Evolutionary conservation across 1,140 invertebrate genomes (phyloP), one percentile per base, ranked within the genome.

Genomic region (Papilio xuthus): DNA sequence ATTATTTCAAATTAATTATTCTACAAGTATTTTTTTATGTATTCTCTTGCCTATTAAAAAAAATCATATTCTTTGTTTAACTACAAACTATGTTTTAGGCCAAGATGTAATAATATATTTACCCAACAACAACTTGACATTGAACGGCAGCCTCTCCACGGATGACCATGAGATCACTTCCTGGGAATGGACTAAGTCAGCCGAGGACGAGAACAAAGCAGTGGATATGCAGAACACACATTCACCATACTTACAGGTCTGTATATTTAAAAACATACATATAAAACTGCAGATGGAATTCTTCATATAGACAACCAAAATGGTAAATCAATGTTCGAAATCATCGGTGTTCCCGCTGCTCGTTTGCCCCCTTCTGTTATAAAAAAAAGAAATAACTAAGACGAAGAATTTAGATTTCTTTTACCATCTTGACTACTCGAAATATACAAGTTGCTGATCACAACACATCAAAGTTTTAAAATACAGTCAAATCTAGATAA

Each of bases 181-280:
- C 41, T 99, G 98, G 97, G 98, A 99, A 91, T 99, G 98, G 98
- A 98, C 97, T 0, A 98, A 98, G 89, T 97, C 97, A 78, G 96
- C 96, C 0, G 96, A 96, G 56, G 97, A 98, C 88, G 96, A 97
- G 78, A 96, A 97, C 78, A 98, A 98, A 93, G 97, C 98, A 12
- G 98, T 98, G 18, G 98, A 99, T 88, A 98, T 99, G 97, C 97
- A 98, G 95, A 97, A 98, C 81, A 98, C 98, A 0, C 95, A 97
- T 84, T 98, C 98, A 0, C 97, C 98, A 1, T 98, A 97, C 88
- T 94, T 98, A 56, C 96, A 97, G 86, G 94, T 94, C 32, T 37
- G 4, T 37, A 7, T 7, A 6, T 6, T 37, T 6, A 81, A 20
- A 77, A 50, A 53, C 7, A 53, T 47, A 47, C 15, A 47, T 47